phyloP scores from a whole-genome alignment of 2,888 invertebrate species.

The Sinelater perroti region DNA sequence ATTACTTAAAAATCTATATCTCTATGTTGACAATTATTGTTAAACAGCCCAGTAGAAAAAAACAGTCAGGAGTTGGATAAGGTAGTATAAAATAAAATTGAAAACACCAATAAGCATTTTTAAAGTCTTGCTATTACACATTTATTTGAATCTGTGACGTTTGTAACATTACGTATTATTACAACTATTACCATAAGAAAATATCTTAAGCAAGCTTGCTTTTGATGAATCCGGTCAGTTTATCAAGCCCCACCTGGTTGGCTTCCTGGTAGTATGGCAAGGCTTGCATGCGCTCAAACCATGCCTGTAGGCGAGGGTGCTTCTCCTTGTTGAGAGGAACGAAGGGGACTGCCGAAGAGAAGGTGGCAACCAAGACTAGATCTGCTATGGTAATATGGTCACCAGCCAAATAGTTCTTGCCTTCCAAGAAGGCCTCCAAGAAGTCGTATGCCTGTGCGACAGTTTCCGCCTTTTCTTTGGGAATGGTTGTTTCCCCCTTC shows the following conservation, averaged over 20 bases:
- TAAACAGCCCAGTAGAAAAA: too few species aligned
- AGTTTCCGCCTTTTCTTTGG: slow-evolving; percentile 30
- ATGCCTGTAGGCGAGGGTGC: slow-evolving; percentile 46
- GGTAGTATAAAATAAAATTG: too few species aligned
- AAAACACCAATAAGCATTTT: too few species aligned
- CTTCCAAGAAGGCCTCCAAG: slow-evolving; percentile 62
- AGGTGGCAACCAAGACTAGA: slow-evolving; percentile 58
- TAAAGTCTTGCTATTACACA: too few species aligned
- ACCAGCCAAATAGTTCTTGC: slow-evolving; percentile 63
- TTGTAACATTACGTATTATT: too few species aligned
- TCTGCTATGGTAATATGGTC: slow-evolving; percentile 66
- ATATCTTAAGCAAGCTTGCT: slow-evolving; percentile 27
- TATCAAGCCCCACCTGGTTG: slow-evolving; percentile 33
- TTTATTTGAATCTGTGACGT: too few species aligned
- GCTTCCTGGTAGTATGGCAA: slow-evolving; percentile 47
- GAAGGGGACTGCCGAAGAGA: slow-evolving; percentile 51
- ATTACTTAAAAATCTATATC: too few species aligned
- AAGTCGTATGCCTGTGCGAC: slow-evolving; percentile 59
- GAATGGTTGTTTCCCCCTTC: slow-evolving; percentile 24
- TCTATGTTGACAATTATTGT: too few species aligned
- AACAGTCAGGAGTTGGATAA: too few species aligned
- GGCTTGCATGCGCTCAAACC: slow-evolving; percentile 51
- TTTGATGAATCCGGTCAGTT: slow-evolving; percentile 27
- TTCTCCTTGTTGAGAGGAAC: slow-evolving; percentile 47
- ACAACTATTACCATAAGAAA: too few species aligned